These are phyloP conservation scores for Gila orcuttii DNA, from an alignment of 2,113 vertebrate genomes.

Conservation along the genomic window DNA sequence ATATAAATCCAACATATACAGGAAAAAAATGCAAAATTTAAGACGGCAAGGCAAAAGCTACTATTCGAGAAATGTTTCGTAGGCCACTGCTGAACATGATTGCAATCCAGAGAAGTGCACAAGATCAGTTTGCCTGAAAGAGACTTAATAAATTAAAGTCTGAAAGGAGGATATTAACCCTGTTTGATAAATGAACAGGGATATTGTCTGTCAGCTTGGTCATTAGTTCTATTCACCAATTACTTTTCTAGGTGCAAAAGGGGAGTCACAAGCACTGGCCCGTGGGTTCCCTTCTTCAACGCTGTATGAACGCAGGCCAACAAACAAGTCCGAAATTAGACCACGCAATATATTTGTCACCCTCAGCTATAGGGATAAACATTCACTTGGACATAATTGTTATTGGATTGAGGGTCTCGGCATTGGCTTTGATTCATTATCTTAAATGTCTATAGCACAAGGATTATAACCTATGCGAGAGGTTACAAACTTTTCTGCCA, in stretches of 20 bases:
- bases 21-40: too few species aligned
- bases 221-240: conserved; percentile 65
- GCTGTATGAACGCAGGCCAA: background rate
- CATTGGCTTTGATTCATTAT: conserved; percentile 6
- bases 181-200: conserved; percentile 78
- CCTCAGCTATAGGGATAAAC: conserved; percentile 13
- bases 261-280: conserved; percentile 41
- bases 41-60: background rate
- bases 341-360: conserved; percentile 28
- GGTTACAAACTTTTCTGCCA: background rate
- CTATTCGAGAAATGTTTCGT: background rate
- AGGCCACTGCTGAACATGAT: conserved; percentile 28
- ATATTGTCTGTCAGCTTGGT: conserved; percentile 66
- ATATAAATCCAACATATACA: background rate
- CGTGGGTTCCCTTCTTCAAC: conserved; percentile 24
- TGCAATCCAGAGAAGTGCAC: conserved; percentile 38
- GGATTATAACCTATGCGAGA: background rate
- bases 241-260: conserved; percentile 50
- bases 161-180: conserved; percentile 69
- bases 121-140: conserved; percentile 59
- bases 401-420: conserved; percentile 19
- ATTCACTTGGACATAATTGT: conserved; percentile 30
- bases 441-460: background rate
- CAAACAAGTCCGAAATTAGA: conserved; percentile 43
- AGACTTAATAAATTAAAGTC: conserved; percentile 70